phyloP scores from a whole-genome alignment of 1,140 invertebrate species.

The Catajapyx aquilonaris region DNA sequence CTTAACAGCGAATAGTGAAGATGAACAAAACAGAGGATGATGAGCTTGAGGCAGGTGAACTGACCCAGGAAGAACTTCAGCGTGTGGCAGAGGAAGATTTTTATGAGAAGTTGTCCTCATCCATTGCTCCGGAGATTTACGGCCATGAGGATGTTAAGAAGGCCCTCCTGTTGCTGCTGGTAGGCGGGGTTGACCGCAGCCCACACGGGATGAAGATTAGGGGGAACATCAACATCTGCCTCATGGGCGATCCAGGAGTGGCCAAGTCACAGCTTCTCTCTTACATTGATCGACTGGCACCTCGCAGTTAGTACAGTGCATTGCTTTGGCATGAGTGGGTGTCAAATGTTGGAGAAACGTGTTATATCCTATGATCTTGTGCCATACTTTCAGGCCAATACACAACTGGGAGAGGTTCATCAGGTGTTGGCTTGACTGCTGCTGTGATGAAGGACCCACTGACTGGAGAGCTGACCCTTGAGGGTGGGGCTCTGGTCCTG shows the following conservation, averaged over 20 bases:
- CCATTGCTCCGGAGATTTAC: constrained; percentile 97
- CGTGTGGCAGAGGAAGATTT: constrained; percentile 64
- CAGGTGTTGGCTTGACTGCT: constrained; percentile 93
- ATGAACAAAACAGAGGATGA: constrained; percentile 66
- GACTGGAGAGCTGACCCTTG: constrained; percentile 91
- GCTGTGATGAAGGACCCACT: constrained; percentile 94
- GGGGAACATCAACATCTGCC: constrained; percentile 92
- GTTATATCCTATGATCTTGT: no score
- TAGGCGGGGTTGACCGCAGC: constrained; percentile 85
- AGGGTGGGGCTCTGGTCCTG: constrained; percentile 93
- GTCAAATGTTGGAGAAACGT: no score
- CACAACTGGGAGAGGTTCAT: constrained; percentile 91
- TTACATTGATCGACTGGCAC: constrained; percentile 83
- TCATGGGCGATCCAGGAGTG: constrained; percentile 99
- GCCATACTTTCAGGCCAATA: constrained; percentile 56
- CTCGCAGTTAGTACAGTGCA: constrained; percentile 46
- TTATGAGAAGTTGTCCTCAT: constrained; percentile 76
- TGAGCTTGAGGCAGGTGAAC: constrained; percentile 39
- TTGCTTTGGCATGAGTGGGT: no score
- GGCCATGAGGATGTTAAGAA: constrained; percentile 98
- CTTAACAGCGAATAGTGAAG: constrained; percentile 42
- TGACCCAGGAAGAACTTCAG: constrained; percentile 61
- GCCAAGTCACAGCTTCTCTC: constrained; percentile 93
- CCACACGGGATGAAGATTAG: constrained; percentile 47
- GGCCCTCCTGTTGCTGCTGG: constrained; percentile 73